Evolutionary conservation across 2,888 invertebrate species (phyloP), one percentile per base, ranked within the genome.

Genomic region (Mallateleia sp.): DNA sequence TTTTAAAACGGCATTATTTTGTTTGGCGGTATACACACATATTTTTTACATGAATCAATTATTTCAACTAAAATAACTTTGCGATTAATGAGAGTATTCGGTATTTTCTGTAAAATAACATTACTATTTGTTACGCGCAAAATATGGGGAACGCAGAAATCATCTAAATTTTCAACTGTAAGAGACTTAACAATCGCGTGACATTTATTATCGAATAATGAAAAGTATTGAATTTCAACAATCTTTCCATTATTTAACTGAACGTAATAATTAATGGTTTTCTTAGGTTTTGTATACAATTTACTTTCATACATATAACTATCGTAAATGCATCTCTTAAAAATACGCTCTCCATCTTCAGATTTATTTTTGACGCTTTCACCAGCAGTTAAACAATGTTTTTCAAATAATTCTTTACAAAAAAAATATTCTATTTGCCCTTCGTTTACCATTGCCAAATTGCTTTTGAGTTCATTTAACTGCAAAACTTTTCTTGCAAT

Each of bases 381-480:
- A 32, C 54, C 69, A 6, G 18, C 8, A 5, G 28, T 18, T 2
- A 62, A 18, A 20, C 2, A 1, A n/a, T 38, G 28, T 38, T 38
- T 14, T 62, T 20, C 15, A 9, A 69, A 62, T 18, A 74, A 32
- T 50, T 60, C 22, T 4, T n/a, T 42, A 9, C 58, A 47, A 11
- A 60, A 74, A 9, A 52, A 25, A 62, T 47, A 38, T 24, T 74
- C 62, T 22, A 50, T 6, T 45, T 74, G 11, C n/a, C 8, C 6
- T 18, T 75, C 34, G 24, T 34, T 38, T n/a, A 11, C 14, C 38
- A 52, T 22, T 38, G 75, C 64, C 14, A 75, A 11, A 38, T 54
- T 75, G 5, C 75, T 42, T 75, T 52, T 62, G 8, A 75, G 3
- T 7, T 75, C 52, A 42, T 64, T 64, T 25, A 52, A 52, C 9